Base-by-base conservation (phyloP, 2,797 vertebrate species). In the Silurus aristotelis region DNA sequence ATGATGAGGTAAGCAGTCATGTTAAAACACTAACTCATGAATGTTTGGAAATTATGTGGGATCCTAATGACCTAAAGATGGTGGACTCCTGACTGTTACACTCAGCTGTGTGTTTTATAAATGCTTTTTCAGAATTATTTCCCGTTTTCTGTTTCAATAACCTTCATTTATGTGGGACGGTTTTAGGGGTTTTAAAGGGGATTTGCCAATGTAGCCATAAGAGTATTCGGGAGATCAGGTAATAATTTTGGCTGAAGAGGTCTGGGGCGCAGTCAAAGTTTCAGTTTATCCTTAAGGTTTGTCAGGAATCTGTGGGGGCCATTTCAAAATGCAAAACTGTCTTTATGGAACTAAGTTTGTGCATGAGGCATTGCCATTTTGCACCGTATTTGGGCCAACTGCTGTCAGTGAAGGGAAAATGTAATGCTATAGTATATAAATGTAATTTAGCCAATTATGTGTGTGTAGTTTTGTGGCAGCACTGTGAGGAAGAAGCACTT, bases 1-100 rank as follows among this genome's bases (percentile, higher is more conserved):
- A 99, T 9, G 98, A 99, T 89, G 98, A 99, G 98, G 98, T 99
- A 92, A 93, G 93, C 89, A 52, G 58, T 61, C 12, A 46, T 20
- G 64, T 63, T 25, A 12, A 79, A 63, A 14, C 20, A 78, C 31
- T 7, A 27, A 22, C n/a, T 75, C 7, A 19, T 43, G 67, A 79
- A 43, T 60, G 27, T 38, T 77, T 77, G 52, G 15, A 58, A 76
- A 60, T 60, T 38, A 60, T 38, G 27, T 12, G 20, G 27, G 19
- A 12, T 77, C 6, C 4, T 14, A 0, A 20, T 76, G 55, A 25
- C 9, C 27, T 27, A 48, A 64, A 5, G 19, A 60, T n/a, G 64
- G 77, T 80, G 43, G 22, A 76, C 55, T 15, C 12, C 58, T 63
- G 12, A 63, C 6, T 27, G 60, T 43, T 10, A 60, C 55, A 20